Conservation (phyloP, 2,113 vertebrate genomes). For the Vulpes vulpes region DNA sequence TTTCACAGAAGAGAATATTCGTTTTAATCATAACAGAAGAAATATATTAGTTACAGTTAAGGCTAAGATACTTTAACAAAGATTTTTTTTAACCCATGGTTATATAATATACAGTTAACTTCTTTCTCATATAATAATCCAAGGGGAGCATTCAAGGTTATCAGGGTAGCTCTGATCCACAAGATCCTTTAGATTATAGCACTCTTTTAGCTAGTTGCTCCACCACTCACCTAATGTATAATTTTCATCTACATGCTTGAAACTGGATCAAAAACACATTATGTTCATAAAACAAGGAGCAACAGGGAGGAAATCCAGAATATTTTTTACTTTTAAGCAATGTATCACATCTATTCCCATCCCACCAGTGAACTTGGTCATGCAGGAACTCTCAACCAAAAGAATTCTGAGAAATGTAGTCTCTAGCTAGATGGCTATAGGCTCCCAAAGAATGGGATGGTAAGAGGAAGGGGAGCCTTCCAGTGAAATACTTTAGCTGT, state of each 20-base stretch:
- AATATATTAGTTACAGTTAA: neutral
- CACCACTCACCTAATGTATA: neutral
- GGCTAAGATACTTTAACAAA: neutral
- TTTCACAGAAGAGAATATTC: conserved; percentile 11
- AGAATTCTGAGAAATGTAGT: neutral
- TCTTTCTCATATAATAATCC: neutral
- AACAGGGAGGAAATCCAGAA: neutral
- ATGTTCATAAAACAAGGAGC: neutral
- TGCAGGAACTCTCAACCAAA: neutral
- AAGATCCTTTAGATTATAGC: neutral
- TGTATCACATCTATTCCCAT: neutral
- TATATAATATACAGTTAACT: neutral
- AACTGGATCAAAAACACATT: neutral
- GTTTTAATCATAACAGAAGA: conserved; percentile 1
- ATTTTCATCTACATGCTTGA: neutral
- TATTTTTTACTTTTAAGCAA: conserved; percentile 28
- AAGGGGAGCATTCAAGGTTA: neutral
- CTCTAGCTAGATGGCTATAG: neutral
- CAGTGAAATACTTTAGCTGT: neutral
- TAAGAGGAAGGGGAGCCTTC: neutral
- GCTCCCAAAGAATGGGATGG: neutral
- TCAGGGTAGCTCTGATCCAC: neutral
- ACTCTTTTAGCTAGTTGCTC: neutral
- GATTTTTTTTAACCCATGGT: neutral
- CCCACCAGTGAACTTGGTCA: neutral